Percentiles rank a stretch among this genome's conserved stretches.
phyloP scores from a whole-genome alignment of 2,797 vertebrate species.

The Zalophus californianus region DNA sequence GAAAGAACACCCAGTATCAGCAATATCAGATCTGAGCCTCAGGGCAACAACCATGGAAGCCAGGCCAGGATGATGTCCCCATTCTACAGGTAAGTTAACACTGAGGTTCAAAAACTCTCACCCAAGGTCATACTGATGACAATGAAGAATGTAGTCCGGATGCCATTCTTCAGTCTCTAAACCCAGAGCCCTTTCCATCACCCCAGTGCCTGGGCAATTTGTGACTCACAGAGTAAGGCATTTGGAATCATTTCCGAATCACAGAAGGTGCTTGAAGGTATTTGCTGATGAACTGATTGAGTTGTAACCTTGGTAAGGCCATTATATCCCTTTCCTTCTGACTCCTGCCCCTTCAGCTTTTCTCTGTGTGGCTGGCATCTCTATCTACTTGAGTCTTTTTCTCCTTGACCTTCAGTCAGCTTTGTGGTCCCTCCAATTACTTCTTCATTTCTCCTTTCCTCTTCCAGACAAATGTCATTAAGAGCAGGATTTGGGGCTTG shows the following conservation, averaged over 20 bases:
- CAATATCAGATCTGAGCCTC: neutral
- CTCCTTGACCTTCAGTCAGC: neutral
- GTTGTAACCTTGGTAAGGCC: neutral
- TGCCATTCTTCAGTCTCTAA: neutral
- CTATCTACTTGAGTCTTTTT: neutral
- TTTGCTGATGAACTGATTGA: neutral
- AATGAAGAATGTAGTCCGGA: neutral
- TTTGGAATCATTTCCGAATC: neutral
- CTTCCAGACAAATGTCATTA: neutral
- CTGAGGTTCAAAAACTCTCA: neutral
- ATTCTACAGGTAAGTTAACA: neutral
- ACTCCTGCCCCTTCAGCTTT: neutral
- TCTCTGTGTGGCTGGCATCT: neutral
- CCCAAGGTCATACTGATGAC: neutral
- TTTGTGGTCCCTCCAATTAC: neutral
- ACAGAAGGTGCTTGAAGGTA: neutral
- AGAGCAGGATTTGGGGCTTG: neutral
- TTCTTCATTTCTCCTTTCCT: conserved; percentile 15
- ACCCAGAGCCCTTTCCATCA: neutral
- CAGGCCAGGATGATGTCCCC: neutral
- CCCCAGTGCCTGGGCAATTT: neutral
- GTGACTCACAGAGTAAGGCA: neutral
- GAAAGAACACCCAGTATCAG: neutral
- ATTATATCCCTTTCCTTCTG: neutral
- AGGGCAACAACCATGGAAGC: too few relatives aligned